These are phyloP conservation scores for Nothocercus nigrocapillus DNA, from an alignment of 2,113 vertebrate genomes.

Conservation along the genomic window DNA sequence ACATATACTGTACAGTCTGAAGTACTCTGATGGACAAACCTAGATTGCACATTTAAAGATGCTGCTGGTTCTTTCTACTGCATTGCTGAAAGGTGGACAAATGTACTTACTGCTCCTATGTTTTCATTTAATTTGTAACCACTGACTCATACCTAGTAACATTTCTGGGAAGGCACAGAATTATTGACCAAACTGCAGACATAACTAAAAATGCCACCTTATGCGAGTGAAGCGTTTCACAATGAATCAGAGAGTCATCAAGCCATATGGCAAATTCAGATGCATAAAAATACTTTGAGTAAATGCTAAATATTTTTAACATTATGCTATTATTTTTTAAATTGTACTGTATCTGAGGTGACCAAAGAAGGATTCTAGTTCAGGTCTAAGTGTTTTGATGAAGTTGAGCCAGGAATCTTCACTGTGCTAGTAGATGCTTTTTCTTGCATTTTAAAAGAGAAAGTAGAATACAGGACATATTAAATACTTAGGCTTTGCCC, in stretches of 20 bases:
- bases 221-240: not conserved
- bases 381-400: not conserved
- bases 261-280: not conserved
- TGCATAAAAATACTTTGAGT: not conserved
- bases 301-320: not conserved
- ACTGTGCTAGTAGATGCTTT: not conserved
- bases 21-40: not conserved
- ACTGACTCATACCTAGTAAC: not conserved
- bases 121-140: not conserved
- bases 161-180: not conserved
- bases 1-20: not conserved
- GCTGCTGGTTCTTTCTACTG: not conserved
- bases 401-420: not conserved
- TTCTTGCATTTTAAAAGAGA: not conserved
- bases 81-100: not conserved
- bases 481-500: not conserved
- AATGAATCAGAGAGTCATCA: not conserved
- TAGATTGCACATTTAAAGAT: fast-evolving
- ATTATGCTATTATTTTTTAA: not conserved
- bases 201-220: not conserved
- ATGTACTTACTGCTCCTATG: not conserved
- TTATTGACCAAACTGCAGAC: not conserved
- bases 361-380: not conserved
- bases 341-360: not conserved
- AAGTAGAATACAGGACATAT: not conserved